These are phyloP conservation scores for Actinemys pallida DNA, from an alignment of 2,113 vertebrate genomes.

Conservation along the genomic window DNA sequence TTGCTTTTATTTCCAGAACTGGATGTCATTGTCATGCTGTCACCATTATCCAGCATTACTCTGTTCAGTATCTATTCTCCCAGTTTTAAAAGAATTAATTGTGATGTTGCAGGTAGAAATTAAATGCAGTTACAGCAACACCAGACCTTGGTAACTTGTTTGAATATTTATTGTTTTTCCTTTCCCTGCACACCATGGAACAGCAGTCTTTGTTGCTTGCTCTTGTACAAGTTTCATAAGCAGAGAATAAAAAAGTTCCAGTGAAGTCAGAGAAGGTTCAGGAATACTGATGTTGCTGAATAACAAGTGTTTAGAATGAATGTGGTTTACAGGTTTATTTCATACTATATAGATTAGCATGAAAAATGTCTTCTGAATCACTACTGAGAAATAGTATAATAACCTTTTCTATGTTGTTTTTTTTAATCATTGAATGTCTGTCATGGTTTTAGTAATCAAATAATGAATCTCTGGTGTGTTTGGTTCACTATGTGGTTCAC, in stretches of 20 bases:
- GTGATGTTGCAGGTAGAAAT: neutral
- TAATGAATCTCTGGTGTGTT: neutral
- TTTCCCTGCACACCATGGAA: neutral
- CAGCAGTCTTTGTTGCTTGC: neutral
- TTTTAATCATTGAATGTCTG: neutral
- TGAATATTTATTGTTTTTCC: neutral
- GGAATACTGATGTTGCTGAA: neutral
- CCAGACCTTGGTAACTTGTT: neutral
- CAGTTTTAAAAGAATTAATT: neutral
- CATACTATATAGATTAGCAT: neutral
- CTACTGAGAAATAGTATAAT: neutral
- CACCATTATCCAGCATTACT: neutral
- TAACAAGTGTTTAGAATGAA: neutral
- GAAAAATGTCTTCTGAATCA: constrained; percentile 2
- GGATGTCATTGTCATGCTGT: neutral
- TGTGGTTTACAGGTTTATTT: neutral
- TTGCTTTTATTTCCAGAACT: neutral
- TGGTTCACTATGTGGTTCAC: neutral
- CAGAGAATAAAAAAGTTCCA: neutral
- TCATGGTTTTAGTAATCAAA: neutral
- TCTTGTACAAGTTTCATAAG: neutral
- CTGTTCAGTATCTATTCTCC: neutral
- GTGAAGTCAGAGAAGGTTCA: neutral
- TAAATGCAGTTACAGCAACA: neutral
- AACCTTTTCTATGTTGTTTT: neutral